phyloP scores from a whole-genome alignment of 1,140 invertebrate species.

The Monomorium pharaonis region DNA sequence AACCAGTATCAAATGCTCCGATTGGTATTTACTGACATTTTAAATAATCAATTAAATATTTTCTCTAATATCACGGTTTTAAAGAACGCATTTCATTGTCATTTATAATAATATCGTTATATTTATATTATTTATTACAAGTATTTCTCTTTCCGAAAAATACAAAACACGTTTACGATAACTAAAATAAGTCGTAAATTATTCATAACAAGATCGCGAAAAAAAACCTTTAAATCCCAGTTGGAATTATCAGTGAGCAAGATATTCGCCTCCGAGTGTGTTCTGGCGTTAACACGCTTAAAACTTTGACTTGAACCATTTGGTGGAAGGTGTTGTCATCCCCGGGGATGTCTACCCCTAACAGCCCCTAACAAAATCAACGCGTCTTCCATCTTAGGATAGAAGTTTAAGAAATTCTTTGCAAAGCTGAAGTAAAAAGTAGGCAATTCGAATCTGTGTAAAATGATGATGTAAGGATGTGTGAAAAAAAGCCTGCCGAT shows the following conservation, averaged over 20 bases:
- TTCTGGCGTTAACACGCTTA: constrained; percentile 6
- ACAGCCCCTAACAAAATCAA: neutral
- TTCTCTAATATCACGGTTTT: neutral
- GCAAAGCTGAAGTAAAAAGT: neutral
- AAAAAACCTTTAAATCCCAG: constrained; percentile 11
- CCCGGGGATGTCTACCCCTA: neutral
- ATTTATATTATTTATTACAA: constrained; percentile 26
- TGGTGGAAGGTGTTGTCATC: neutral
- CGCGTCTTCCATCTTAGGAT: neutral
- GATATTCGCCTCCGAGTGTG: neutral
- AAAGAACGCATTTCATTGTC: neutral
- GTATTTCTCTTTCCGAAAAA: neutral
- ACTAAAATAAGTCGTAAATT: constrained; percentile 19
- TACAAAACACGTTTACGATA: constrained; percentile 2
- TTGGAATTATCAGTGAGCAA: neutral
- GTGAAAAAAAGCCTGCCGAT: neutral
- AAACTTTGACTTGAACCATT: constrained; percentile 13
- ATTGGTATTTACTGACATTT: neutral
- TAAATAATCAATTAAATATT: neutral
- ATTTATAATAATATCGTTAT: neutral
- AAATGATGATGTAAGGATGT: neutral
- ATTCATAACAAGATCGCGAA: constrained; percentile 18
- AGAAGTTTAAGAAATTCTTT: neutral
- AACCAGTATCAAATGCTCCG: neutral
- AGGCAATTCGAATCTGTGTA: neutral